Evolutionary conservation across 2,113 vertebrate species (phyloP), one percentile per base, ranked within the genome.

Genomic region (Artemisiospiza belli): DNA sequence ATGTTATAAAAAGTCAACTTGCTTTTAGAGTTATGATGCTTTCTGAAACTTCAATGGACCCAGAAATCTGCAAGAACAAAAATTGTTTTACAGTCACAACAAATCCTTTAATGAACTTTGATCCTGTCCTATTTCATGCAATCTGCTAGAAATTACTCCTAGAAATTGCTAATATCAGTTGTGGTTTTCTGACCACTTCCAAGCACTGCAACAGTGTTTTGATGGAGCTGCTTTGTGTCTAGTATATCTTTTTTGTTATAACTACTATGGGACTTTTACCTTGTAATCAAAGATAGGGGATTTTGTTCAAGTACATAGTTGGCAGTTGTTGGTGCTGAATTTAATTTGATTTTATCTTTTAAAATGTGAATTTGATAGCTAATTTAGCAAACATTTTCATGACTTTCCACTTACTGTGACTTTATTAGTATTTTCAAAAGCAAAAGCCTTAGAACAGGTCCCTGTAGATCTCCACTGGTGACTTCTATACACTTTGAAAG

Each of bases 281-380:
- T 67, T 46, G 4, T n/a, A 58, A 37, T 79, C 28, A 63, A 58
- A 72, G 12, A 76, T 4, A 10, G 3, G 1, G 0, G 1, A 8
- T 24, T 85, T 88, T 83, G 44, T 79, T 49, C 7, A n/a, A 33
- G 12, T 51, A 51, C 1, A n/a, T 41, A 22, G 44, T 10, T 27
- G 9, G 7, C 12, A 46, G 31, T 59, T 80, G 3, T 35, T 23
- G 6, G 13, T 6, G 0, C 5, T 67, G 24, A 79, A 72, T 63
- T 93, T 63, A 35, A 24, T 55, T 72, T 79, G 5, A 59, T 69
- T 74, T 88, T 61, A 51, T 81, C 28, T 37, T 84, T 87, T 37
- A 1, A 68, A 63, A 64, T 63, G 5, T 72, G 49, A 76, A 31
- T 44, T 64, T 18, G 4, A 28, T 43, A 61, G 35, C 51, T 55